Evolutionary conservation across 2,113 vertebrate genomes (phyloP).

Genomic region (Nanorana parkeri): DNA sequence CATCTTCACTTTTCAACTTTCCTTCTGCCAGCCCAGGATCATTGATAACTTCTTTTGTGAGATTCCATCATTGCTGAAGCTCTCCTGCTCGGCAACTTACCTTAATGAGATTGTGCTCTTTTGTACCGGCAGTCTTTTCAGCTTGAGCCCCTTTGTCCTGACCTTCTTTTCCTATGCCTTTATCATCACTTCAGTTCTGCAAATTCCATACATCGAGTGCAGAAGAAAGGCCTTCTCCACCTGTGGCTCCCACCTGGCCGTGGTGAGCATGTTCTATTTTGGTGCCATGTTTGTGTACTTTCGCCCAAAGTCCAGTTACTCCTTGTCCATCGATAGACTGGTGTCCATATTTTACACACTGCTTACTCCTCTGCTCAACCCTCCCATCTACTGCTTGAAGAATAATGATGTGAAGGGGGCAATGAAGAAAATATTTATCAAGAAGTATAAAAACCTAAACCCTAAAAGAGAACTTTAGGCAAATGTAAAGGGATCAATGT

Average conservation of each 20-base stretch:
- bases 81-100: background rate
- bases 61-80: background rate
- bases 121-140: background rate
- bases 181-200: background rate
- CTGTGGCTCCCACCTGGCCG: background rate
- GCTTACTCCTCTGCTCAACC: background rate
- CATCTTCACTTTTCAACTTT: background rate
- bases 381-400: background rate
- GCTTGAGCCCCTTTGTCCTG: background rate
- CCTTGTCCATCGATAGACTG: background rate
- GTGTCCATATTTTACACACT: background rate
- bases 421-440: background rate
- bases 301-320: background rate
- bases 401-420: slow-evolving; percentile 4
- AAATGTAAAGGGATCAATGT: too few species aligned
- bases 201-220: background rate
- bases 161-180: slow-evolving; percentile 1
- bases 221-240: slow-evolving; percentile 2
- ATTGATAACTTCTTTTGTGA: slow-evolving; percentile 4
- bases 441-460: too few species aligned
- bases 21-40: background rate
- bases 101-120: background rate
- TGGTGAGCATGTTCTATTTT: slow-evolving; percentile 11
- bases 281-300: background rate
- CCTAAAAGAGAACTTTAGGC: too few species aligned